phyloP scores from a whole-genome alignment of 2,797 vertebrate genomes.

The Sebastes taczanowskii region DNA sequence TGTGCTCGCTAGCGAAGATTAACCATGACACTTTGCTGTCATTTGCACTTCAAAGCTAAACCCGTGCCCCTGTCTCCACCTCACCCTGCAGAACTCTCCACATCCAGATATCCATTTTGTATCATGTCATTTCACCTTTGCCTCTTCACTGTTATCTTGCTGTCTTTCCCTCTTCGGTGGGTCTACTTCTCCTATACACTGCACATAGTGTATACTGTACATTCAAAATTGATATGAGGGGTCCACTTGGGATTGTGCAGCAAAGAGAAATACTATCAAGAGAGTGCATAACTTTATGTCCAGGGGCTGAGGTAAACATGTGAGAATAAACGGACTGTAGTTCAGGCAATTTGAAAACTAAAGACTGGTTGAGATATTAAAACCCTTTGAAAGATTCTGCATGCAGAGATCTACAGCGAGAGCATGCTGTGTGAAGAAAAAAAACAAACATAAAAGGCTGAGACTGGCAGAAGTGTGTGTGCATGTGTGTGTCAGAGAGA shows the following conservation, averaged over 20 bases:
- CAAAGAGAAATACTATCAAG: not conserved
- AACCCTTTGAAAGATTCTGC: not conserved
- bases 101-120: constrained; percentile 30
- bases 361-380: not conserved
- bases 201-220: not conserved
- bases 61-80: constrained; percentile 18
- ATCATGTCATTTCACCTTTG: not conserved
- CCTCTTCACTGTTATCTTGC: not conserved
- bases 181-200: not conserved
- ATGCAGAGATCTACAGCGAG: not conserved
- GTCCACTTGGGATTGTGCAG: not conserved
- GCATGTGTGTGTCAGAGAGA: not conserved
- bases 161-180: not conserved
- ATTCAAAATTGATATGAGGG: not conserved
- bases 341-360: not conserved
- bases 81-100: constrained; percentile 15
- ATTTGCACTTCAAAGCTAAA: constrained; percentile 64
- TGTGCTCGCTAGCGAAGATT: constrained; percentile 31
- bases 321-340: not conserved
- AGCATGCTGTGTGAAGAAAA: constrained; percentile 1
- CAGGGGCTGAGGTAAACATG: not conserved
- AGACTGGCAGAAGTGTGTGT: constrained; percentile 18
- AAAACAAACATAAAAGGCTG: constrained; percentile 7
- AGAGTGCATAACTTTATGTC: not conserved
- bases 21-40: constrained; percentile 60